Evolutionary conservation across 2,113 vertebrate genomes (phyloP), one percentile per base, ranked within the genome.

Genomic region (Asarcornis scutulata): DNA sequence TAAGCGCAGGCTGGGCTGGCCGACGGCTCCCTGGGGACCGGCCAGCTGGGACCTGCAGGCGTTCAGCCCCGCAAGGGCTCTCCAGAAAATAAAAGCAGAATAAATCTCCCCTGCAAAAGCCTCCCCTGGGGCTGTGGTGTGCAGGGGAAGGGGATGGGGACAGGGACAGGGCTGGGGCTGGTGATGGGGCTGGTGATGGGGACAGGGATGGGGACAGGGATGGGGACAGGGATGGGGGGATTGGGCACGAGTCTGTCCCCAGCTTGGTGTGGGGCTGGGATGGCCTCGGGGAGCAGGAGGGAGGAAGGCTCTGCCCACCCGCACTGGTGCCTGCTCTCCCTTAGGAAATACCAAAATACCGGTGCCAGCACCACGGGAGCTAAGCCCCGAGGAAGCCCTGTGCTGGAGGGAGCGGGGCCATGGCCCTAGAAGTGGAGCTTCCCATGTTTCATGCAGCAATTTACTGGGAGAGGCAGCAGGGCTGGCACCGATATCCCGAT

Each of bases 201-300:
- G 69, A 3, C 1, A 0, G 21, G 34, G 69, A 2, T 0, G 6
- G 48, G 34, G 69, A 2, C 1, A 0, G 21, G 34, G 69, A 2
- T 0, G 6, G 48, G 31, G 69, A 2, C 1, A 5, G 48, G 31
- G 18, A 0, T 25, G 18, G 29, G 46, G 17, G 50, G 12, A 6
- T 13, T 2, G 3, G 53, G 58, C n/a, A 20, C 22, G 36, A 8
- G 16, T 25, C 22, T 56, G 20, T 58, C 34, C 23, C 34, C 1
- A 13, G 46, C 20, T 58, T 52, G 1, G 8, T 31, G 44, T 25
- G 2, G 23, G 31, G 42, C 42, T 85, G 67, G 29, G 55, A 9
- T n/a, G 38, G 77, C 53, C 71, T 71, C 7, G 9, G 48, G 53
- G 60, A 89, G 29, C 0, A 0, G 38, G 46, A 3, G 17, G 48